These are phyloP conservation scores for Pammene aurita DNA, from an alignment of 2,888 invertebrate genomes.

Conservation along the genomic window DNA sequence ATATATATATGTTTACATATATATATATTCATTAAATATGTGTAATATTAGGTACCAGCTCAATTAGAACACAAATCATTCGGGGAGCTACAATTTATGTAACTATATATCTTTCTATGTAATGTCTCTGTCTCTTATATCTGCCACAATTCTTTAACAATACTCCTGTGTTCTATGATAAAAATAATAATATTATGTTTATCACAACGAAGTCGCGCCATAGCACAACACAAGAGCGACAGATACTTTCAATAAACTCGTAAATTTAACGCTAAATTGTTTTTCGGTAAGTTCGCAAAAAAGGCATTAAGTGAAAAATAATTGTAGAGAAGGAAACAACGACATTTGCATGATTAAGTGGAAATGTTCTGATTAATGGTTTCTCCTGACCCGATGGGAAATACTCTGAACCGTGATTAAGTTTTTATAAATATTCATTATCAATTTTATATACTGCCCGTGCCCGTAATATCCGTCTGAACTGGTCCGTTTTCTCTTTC, in stretches of 20 bases:
- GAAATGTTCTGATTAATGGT: conserved; percentile 78
- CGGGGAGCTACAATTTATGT: no score
- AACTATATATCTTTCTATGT: no score
- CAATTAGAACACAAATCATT: no score
- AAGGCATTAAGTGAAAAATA: conserved; percentile 60
- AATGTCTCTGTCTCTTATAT: no score
- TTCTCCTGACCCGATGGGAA: conserved; percentile 73
- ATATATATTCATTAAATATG: no score
- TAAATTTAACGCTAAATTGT: conserved; percentile 25
- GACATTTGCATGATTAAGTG: conserved; percentile 71
- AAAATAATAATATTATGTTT: neutral
- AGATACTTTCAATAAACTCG: conserved; percentile 27
- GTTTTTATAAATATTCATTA: conserved; percentile 82
- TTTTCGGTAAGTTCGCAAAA: conserved; percentile 42
- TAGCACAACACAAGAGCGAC: conserved; percentile 7
- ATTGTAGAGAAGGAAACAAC: conserved; percentile 60
- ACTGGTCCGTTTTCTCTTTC: conserved; percentile 83
- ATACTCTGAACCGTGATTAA: conserved; percentile 71
- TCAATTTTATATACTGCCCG: conserved; percentile 75
- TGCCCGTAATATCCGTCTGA: conserved; percentile 70
- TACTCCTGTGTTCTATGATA: neutral
- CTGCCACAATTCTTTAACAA: no score
- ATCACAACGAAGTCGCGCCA: neutral
- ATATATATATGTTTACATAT: no score
- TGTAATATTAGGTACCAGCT: no score